A percentile compares a stretch with the other conserved stretches of the same genome.
These are phyloP conservation scores for Nannobrachium achirus DNA, from an alignment of 2,113 vertebrate species.

Conservation along the genomic window DNA sequence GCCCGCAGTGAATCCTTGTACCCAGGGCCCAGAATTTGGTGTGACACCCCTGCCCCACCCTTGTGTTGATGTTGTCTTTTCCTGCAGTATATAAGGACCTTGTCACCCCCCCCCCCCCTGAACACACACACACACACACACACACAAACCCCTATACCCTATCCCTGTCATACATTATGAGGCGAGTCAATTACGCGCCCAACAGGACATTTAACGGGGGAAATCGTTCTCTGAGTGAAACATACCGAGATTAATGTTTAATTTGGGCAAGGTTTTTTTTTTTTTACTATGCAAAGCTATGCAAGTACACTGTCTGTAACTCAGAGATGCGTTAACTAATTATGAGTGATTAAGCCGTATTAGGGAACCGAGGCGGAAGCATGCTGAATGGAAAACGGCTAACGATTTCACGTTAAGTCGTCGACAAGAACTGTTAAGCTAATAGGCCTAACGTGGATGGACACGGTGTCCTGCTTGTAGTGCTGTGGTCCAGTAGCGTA, in stretches of 20 bases:
- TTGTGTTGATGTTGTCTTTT: too few relatives aligned
- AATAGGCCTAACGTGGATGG: constrained; percentile 60
- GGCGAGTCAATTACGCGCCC: constrained; percentile 75
- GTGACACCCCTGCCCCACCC: too few relatives aligned
- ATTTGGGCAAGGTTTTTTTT: constrained; percentile 71
- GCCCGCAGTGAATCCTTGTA: too few relatives aligned
- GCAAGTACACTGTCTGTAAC: constrained; percentile 62
- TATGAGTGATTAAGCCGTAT: constrained; percentile 74
- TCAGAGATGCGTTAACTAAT: constrained; percentile 75
- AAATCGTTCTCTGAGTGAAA: constrained; percentile 69
- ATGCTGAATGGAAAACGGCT: constrained; percentile 63
- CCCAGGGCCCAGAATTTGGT: too few relatives aligned
- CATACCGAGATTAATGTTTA: constrained; percentile 70
- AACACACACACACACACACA: constrained; percentile 7
- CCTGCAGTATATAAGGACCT: too few relatives aligned
- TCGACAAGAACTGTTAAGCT: constrained; percentile 66
- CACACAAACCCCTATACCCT: constrained; percentile 2
- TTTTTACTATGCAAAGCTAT: constrained; percentile 53
- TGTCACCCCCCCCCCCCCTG: constrained; percentile 19
- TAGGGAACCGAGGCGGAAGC: constrained; percentile 70
- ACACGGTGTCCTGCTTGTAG: constrained; percentile 57
- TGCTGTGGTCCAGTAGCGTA: too few relatives aligned
- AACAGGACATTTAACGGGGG: constrained; percentile 66
- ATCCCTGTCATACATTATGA: constrained; percentile 67
- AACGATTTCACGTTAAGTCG: constrained; percentile 71